A percentile compares a stretch with the other conserved stretches of the same genome.
phyloP scores from a whole-genome alignment of 2,797 vertebrate species.

The Octomys mimax region DNA sequence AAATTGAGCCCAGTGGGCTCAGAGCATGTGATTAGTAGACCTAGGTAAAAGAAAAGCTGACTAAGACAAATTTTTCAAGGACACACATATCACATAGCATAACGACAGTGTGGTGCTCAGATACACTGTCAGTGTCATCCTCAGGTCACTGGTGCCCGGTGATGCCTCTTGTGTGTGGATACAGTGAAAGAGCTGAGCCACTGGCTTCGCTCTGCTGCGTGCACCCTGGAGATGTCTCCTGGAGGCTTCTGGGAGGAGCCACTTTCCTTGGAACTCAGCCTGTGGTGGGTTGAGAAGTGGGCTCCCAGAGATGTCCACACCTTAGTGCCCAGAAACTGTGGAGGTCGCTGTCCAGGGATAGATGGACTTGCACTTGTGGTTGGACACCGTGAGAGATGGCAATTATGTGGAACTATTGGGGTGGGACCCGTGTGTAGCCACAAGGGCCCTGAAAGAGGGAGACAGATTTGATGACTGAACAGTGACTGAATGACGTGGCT shows the following conservation, averaged over 20 bases:
- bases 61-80: neutral
- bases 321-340: neutral
- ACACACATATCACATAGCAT: neutral
- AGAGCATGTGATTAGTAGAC: neutral
- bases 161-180: too few relatives aligned
- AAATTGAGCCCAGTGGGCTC: neutral
- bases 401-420: neutral
- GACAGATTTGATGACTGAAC: neutral
- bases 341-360: neutral
- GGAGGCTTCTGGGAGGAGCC: neutral
- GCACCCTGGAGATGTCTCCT: neutral
- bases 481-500: neutral
- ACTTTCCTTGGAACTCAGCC: neutral
- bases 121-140: neutral
- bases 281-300: neutral
- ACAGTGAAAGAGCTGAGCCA: neutral
- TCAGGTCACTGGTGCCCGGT: accelerated
- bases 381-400: neutral
- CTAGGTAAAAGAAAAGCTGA: neutral
- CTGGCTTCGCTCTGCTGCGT: neutral
- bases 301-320: neutral
- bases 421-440: neutral
- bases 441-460: neutral
- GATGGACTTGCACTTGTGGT: neutral
- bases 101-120: neutral